phyloP scores from a whole-genome alignment of 2,888 invertebrate species.

The Metellina segmentata region DNA sequence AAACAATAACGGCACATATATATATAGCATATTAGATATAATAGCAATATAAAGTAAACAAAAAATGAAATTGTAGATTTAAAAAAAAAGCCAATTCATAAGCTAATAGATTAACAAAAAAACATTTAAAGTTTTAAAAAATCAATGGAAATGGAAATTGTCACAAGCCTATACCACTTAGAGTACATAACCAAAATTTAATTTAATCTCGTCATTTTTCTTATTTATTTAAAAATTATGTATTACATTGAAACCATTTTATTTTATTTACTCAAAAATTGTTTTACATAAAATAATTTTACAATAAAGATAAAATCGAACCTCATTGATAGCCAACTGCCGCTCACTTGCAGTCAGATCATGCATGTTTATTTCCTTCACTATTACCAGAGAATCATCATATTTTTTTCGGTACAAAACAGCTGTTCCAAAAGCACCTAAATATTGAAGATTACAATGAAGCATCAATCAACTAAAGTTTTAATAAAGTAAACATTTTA shows the following conservation, averaged over 20 bases:
- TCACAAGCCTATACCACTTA: too few species aligned
- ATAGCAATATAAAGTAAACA: too few species aligned
- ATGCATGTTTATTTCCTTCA: constrained; percentile 88
- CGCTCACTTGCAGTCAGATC: constrained; percentile 86
- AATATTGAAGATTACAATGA: not conserved
- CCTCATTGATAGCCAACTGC: constrained; percentile 87
- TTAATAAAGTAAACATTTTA: not conserved
- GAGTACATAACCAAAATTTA: not conserved
- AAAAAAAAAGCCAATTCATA: too few species aligned
- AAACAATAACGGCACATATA: too few species aligned
- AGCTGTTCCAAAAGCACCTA: constrained; percentile 87
- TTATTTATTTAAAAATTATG: not conserved
- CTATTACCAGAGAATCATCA: constrained; percentile 86
- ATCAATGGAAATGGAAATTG: too few species aligned
- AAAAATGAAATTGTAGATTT: too few species aligned
- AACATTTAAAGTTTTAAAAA: too few species aligned
- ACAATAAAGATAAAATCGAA: constrained; percentile 79
- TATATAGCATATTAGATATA: too few species aligned
- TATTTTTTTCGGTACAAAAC: constrained; percentile 85
- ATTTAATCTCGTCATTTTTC: not conserved
- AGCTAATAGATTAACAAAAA: too few species aligned
- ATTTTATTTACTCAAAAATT: not conserved
- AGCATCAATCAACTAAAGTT: not conserved
- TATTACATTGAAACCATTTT: not conserved
- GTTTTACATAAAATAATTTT: not conserved